Evolutionary conservation across 2,888 invertebrate species (phyloP).

Genomic region (Drosophila anomelani): DNA sequence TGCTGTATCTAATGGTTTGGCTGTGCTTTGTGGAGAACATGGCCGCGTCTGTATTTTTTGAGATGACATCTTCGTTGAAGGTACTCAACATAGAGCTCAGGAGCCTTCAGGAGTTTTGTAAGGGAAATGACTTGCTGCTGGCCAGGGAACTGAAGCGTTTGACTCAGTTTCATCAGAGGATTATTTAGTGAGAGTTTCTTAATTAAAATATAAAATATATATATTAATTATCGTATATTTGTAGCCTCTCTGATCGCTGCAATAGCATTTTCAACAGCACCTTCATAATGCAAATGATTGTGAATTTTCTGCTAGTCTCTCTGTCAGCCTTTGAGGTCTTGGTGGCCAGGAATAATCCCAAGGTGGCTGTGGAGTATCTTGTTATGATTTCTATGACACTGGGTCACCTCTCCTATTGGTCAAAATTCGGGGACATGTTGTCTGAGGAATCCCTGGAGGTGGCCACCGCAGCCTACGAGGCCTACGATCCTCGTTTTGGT

Average conservation of each 20-base stretch:
- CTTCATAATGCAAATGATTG: constrained; percentile 49
- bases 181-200: constrained; percentile 37
- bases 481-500: constrained; percentile 29
- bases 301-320: constrained; percentile 42
- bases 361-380: constrained; percentile 43
- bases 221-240: not conserved
- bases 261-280: constrained; percentile 49
- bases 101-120: not conserved
- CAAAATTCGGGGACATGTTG: constrained; percentile 54
- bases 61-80: constrained; percentile 42
- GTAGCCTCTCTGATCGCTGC: constrained; percentile 31
- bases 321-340: constrained; percentile 53
- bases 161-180: constrained; percentile 41
- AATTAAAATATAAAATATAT: too few species aligned
- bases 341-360: constrained; percentile 35
- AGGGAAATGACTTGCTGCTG: constrained; percentile 4
- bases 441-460: constrained; percentile 46
- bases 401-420: constrained; percentile 49
- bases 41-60: constrained; percentile 19
- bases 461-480: constrained; percentile 49
- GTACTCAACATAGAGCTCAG: constrained; percentile 48
- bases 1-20: constrained; percentile 22
- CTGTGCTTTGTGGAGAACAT: constrained; percentile 22
- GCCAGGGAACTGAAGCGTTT: constrained; percentile 22
- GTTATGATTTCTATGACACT: constrained; percentile 40